Evolutionary conservation across 2,113 vertebrate genomes (phyloP).

Genomic region (Myotis davidii): DNA sequence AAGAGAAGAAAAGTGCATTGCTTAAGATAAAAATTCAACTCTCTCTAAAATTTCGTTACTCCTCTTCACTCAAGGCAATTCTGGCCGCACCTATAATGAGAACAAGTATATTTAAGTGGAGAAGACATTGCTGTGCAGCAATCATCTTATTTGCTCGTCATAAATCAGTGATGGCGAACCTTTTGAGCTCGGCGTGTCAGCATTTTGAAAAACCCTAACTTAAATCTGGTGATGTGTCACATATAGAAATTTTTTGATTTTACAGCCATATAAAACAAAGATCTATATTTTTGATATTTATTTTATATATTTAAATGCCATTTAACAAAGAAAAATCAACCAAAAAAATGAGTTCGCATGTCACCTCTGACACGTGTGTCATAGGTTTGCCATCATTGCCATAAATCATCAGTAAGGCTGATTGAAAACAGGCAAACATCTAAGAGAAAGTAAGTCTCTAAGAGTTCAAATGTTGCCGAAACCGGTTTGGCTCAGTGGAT

Average conservation of each 20-base stretch:
- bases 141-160: not conserved
- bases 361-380: too few species aligned
- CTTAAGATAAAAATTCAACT: not conserved
- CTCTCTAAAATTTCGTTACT: not conserved
- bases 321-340: too few species aligned
- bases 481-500: too few species aligned
- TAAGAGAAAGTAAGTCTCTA: not conserved
- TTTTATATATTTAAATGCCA: too few species aligned
- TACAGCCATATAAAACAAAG: too few species aligned
- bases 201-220: too few species aligned
- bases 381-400: too few species aligned
- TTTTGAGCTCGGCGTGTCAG: too few species aligned
- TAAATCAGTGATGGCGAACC: not conserved
- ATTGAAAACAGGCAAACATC: not conserved
- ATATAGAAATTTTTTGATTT: too few species aligned
- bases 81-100: not conserved
- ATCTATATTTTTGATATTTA: too few species aligned
- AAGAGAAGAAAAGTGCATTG: not conserved
- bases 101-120: not conserved
- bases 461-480: not conserved
- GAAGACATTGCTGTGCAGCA: not conserved
- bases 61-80: not conserved
- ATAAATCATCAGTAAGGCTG: not conserved
- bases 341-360: too few species aligned
- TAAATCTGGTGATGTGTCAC: too few species aligned